phyloP scores from a whole-genome alignment of 1,140 invertebrate species.

The Riptortus pedestris region DNA sequence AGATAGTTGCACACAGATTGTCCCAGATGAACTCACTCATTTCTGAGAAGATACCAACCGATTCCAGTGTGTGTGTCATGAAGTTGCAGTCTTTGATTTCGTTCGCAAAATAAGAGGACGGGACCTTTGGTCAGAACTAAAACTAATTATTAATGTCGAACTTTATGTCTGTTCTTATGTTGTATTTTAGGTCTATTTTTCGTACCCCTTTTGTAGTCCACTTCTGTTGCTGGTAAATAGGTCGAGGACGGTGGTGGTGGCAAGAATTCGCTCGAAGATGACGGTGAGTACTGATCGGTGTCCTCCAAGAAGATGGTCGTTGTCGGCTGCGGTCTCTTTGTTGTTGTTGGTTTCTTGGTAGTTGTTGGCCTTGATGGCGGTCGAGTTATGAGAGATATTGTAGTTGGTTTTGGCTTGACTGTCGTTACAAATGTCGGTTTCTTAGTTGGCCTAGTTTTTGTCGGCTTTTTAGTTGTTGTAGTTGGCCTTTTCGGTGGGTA shows the following conservation, averaged over 20 bases:
- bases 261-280: neutral
- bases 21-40: neutral
- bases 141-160: neutral
- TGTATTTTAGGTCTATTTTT: constrained; percentile 1
- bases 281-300: neutral
- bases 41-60: constrained; percentile 10
- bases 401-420: constrained; percentile 24
- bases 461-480: constrained; percentile 40
- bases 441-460: constrained; percentile 34
- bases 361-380: constrained; percentile 29
- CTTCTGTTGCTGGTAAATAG: constrained; percentile 35
- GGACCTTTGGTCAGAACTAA: neutral
- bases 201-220: constrained; percentile 52
- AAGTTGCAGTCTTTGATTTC: neutral
- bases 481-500: constrained; percentile 34
- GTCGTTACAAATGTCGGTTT: constrained; percentile 29
- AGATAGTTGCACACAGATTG: neutral
- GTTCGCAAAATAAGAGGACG: constrained; percentile 6
- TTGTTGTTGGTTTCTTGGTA: constrained; percentile 25
- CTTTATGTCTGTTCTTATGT: neutral
- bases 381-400: constrained; percentile 5
- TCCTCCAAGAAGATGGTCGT: constrained; percentile 24
- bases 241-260: constrained; percentile 32
- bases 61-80: neutral
- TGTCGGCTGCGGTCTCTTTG: constrained; percentile 16